Conservation (phyloP, 2,797 vertebrate species). For the Lepidocolaptes lacrymiger region DNA sequence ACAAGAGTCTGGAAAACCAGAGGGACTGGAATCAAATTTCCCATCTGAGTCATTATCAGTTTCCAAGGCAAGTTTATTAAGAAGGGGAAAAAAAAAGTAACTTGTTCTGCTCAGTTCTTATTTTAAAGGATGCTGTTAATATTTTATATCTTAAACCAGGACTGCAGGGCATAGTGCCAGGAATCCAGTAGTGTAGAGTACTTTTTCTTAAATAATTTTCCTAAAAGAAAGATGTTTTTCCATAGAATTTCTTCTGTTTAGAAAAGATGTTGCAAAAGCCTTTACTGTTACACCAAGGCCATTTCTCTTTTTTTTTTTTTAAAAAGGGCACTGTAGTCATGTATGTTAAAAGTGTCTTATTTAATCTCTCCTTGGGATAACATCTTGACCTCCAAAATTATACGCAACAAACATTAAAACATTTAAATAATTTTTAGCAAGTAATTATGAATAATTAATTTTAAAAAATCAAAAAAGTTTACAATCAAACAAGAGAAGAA, state of each 20-base stretch:
- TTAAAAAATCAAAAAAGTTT: neutral
- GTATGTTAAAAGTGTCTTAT: neutral
- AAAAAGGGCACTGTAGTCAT: neutral
- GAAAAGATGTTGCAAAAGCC: neutral
- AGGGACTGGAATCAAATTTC: neutral
- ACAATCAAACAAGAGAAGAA: neutral
- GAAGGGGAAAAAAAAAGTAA: neutral
- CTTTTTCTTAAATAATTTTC: neutral
- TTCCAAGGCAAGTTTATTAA: neutral
- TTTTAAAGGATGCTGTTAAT: neutral
- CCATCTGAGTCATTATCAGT: neutral
- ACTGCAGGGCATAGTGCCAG: neutral
- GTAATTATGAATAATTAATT: neutral
- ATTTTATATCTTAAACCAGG: neutral
- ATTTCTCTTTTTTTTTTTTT: neutral
- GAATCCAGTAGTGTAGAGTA: neutral
- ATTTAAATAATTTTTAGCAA: neutral
- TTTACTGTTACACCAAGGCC: neutral
- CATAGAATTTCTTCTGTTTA: neutral
- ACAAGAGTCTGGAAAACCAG: neutral
- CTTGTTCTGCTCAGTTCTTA: neutral
- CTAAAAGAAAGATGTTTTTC: neutral
- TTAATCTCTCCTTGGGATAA: neutral
- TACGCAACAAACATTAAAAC: neutral
- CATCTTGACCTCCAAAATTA: neutral